These are phyloP conservation scores for Montifringilla adamsi DNA, from an alignment of 2,113 vertebrate genomes.

Conservation along the genomic window DNA sequence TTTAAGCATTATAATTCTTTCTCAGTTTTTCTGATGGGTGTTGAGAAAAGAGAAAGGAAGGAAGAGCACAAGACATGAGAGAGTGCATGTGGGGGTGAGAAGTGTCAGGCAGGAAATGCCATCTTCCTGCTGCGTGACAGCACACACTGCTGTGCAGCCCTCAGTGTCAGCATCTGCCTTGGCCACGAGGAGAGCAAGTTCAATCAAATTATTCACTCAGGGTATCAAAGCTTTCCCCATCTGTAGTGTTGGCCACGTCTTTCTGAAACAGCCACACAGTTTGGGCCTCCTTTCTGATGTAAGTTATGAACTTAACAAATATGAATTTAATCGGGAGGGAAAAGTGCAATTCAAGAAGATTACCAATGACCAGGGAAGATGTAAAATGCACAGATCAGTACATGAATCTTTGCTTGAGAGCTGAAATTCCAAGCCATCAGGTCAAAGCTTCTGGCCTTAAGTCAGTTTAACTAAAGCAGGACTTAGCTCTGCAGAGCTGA, in stretches of 20 bases:
- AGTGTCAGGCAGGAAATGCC: background rate
- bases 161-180: background rate
- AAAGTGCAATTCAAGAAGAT: background rate
- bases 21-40: background rate
- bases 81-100: background rate
- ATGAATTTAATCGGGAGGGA: fast-evolving
- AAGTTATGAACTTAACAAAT: background rate
- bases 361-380: background rate
- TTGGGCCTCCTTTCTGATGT: background rate
- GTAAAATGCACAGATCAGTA: background rate
- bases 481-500: background rate
- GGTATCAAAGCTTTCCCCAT: background rate
- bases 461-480: background rate
- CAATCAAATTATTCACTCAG: background rate
- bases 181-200: background rate
- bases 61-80: background rate
- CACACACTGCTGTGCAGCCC: fast-evolving
- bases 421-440: background rate
- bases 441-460: background rate
- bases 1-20: background rate
- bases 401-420: background rate
- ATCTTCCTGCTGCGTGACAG: background rate
- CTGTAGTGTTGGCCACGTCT: background rate
- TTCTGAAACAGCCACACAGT: background rate
- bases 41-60: background rate